Percentiles rank a stretch among this genome's conserved stretches.
Evolutionary conservation across 2,888 invertebrate species (phyloP).

Genomic region (Zygogramma bicolorata): DNA sequence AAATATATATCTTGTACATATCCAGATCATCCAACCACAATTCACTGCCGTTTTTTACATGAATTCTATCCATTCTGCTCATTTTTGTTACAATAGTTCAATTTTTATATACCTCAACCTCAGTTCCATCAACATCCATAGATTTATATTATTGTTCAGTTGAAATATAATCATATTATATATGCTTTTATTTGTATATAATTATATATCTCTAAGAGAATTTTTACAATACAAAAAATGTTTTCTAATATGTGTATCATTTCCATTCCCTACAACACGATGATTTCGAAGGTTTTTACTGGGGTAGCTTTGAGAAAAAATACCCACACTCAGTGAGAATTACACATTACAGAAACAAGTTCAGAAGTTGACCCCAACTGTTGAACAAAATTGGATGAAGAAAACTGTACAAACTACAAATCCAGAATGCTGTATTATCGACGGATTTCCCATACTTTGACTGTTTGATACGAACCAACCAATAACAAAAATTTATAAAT

Average conservation of each 20-base stretch:
- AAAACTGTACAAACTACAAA: no score
- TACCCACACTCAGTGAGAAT: no score
- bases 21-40: slow-evolving; percentile 38
- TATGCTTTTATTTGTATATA: slow-evolving; percentile 49
- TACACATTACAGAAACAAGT: no score
- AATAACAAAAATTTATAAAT: no score
- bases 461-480: no score
- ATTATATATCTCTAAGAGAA: slow-evolving; percentile 50
- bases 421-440: no score
- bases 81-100: slow-evolving; percentile 49
- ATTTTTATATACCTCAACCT: slow-evolving; percentile 50
- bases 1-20: slow-evolving; percentile 39
- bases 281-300: no score
- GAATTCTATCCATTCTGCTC: slow-evolving; percentile 41
- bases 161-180: slow-evolving; percentile 49
- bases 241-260: slow-evolving; percentile 27
- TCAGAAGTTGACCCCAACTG: no score
- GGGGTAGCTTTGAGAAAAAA: no score
- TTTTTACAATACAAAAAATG: slow-evolving; percentile 48
- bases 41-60: slow-evolving; percentile 48
- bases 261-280: no score
- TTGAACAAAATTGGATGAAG: no score
- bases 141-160: slow-evolving; percentile 48
- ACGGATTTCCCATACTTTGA: no score
- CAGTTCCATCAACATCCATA: slow-evolving; percentile 49